Evolutionary conservation across 2,797 vertebrate genomes (phyloP).

Genomic region (Sylvia borin): DNA sequence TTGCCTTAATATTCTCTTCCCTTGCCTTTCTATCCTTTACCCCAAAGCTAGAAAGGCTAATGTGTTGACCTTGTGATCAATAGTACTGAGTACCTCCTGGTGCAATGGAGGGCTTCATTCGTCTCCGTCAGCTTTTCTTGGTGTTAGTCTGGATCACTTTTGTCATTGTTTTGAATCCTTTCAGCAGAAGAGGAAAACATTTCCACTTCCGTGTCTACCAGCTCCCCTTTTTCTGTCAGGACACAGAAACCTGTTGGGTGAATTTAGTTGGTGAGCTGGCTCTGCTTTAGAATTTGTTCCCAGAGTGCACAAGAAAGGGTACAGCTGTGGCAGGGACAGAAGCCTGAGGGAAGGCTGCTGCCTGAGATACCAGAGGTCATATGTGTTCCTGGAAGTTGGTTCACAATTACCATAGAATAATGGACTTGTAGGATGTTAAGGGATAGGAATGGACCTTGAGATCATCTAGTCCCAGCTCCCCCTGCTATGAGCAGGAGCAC

Average conservation of each 20-base stretch:
- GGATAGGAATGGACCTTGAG: neutral
- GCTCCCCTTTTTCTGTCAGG: neutral
- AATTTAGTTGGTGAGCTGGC: neutral
- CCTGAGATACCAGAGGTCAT: neutral
- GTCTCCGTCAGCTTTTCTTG: neutral
- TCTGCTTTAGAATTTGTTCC: neutral
- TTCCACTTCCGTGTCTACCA: neutral
- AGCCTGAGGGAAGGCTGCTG: neutral
- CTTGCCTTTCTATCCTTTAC: neutral
- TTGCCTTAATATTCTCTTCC: neutral
- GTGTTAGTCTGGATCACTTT: neutral
- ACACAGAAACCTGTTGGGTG: neutral
- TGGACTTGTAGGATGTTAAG: neutral
- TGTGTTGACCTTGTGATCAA: rapidly evolving
- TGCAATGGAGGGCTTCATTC: neutral
- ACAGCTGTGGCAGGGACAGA: neutral
- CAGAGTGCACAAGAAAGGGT: neutral
- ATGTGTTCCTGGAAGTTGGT: neutral
- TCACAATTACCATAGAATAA: neutral
- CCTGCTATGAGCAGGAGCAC: neutral
- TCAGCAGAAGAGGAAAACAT: neutral
- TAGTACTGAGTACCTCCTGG: neutral
- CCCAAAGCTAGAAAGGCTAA: neutral
- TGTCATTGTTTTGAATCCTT: neutral
- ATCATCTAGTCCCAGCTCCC: neutral